Percentiles rank a stretch among this genome's conserved stretches.
phyloP scores from a whole-genome alignment of 2,113 vertebrate genomes.

The Tetrax tetrax region DNA sequence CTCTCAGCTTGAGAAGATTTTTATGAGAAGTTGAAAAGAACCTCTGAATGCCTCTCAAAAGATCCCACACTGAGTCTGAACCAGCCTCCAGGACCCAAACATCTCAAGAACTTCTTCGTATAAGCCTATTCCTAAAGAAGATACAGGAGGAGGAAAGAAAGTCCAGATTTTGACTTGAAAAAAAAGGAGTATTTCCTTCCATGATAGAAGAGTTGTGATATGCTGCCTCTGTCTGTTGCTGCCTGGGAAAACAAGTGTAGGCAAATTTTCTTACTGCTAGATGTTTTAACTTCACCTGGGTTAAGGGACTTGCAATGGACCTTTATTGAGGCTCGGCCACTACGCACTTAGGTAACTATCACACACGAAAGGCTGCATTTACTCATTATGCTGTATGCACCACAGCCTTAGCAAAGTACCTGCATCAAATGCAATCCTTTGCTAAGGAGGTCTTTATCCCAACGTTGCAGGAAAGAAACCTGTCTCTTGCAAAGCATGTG shows the following conservation, averaged over 20 bases:
- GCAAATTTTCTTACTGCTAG: neutral
- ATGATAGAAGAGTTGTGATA: neutral
- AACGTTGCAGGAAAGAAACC: neutral
- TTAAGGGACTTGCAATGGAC: neutral
- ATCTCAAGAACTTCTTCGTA: neutral
- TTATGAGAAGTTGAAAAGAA: neutral
- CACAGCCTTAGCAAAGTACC: neutral
- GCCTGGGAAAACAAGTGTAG: neutral
- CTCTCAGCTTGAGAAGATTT: neutral
- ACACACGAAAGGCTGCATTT: neutral
- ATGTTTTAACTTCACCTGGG: neutral
- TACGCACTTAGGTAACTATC: neutral
- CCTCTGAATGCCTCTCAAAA: neutral
- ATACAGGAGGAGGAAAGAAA: neutral
- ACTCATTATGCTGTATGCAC: fast-evolving
- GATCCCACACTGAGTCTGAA: neutral
- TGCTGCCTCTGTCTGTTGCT: neutral
- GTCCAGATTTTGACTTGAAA: neutral
- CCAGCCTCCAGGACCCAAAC: neutral
- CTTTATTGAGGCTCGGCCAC: neutral
- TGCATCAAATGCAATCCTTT: neutral
- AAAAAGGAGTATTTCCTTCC: neutral
- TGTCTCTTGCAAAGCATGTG: neutral
- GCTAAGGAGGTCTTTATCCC: neutral
- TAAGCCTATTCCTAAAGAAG: neutral